Evolutionary conservation across 2,888 invertebrate species (phyloP), one percentile per base, ranked within the genome.

Genomic region (Agrotis puta): DNA sequence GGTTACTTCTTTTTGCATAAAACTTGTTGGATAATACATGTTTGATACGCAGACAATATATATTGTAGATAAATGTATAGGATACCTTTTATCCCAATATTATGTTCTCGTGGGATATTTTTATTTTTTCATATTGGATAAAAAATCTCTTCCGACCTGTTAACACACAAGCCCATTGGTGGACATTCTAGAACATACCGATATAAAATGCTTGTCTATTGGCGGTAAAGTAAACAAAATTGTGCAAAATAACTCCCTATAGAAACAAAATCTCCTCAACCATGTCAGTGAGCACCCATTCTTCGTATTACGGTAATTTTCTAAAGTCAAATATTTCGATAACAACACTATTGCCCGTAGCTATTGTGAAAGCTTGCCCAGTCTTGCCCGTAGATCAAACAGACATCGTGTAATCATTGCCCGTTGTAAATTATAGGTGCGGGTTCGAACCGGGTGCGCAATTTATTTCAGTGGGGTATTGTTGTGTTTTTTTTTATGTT

Each of bases 341-440:
- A 66, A 64, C 67, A 18, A 39, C 66, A 45, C 64, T 4, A 63
- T 61, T 54, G 61, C 78, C 61, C 7, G 54, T 45, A 64, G 69
- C 53, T 59, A 74, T 63, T 58, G 71, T 66, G 73, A 81, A 81
- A 77, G 76, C 70, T 58, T 56, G 54, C 54, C 53, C 50, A 22
- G 43, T 43, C 18, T 33, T 22, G 64, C 74, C 43, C 33, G 53
- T 79, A 83, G 85, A 81, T 84, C 71, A 88, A 87, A 88, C 85
- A 88, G 80, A 84, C 71, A 83, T 77, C 70, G 66, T 84, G 81
- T 84, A 88, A 88, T 88, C 88, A 86, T 77, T 58, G 74, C 63
- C 73, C 70, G 78, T 79, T 33, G 68, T 59, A 65, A 77, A 77
- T 80, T 74, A 83, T 73, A 61, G 78, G 81, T 75, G 51, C 61